Evolutionary conservation across 2,888 invertebrate genomes (phyloP).

Genomic region (Operophtera brumata): DNA sequence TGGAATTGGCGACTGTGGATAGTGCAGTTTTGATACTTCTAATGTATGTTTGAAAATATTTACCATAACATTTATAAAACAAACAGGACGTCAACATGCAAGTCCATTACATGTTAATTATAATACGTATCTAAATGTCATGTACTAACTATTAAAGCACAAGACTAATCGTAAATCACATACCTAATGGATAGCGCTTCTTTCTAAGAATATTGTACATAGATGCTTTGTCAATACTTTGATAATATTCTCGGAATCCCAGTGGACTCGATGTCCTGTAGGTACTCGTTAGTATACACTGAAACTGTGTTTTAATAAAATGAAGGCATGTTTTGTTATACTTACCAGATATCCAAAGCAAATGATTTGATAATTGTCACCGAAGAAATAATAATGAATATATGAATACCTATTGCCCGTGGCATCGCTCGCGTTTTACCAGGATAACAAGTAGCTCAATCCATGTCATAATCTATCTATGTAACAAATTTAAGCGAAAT

Average conservation of each 20-base stretch:
- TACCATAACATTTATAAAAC: background rate
- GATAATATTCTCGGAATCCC: constrained; percentile 36
- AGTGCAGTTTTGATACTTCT: too few species aligned
- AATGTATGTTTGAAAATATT: too few species aligned
- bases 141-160: constrained; percentile 3
- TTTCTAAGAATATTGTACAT: constrained; percentile 32
- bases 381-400: too few species aligned
- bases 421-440: too few species aligned
- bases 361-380: too few species aligned
- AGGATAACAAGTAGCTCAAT: too few species aligned
- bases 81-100: background rate
- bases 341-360: too few species aligned
- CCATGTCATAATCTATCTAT: too few species aligned
- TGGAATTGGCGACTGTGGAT: too few species aligned
- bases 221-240: constrained; percentile 33
- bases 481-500: too few species aligned
- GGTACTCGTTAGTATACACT: constrained; percentile 10
- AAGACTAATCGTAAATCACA: constrained; percentile 21
- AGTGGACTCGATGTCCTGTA: constrained; percentile 15
- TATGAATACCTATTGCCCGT: too few species aligned
- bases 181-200: constrained; percentile 24
- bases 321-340: too few species aligned
- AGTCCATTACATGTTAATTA: background rate
- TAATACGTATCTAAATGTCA: constrained; percentile 6
- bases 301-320: constrained; percentile 11